These are phyloP conservation scores for Phataginus tetradactyla DNA, from an alignment of 2,797 vertebrate genomes.

Conservation along the genomic window DNA sequence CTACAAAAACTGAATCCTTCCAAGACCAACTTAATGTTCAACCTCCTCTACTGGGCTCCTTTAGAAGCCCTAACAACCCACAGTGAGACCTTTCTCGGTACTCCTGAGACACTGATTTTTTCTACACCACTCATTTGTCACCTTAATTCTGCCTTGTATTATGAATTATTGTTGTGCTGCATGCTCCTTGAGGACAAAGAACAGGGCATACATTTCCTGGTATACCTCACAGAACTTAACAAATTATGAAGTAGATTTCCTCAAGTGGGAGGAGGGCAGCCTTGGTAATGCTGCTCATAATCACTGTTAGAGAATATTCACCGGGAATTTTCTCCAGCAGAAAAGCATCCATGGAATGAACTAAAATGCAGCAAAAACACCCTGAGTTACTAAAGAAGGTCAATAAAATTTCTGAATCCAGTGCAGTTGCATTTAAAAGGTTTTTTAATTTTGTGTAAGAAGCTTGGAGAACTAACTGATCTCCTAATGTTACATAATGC, in stretches of 20 bases:
- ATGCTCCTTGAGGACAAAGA: neutral
- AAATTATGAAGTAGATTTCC: neutral
- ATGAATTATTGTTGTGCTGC: neutral
- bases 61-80: neutral
- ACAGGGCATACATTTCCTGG: neutral
- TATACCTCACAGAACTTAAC: neutral
- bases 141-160: neutral
- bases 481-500: neutral
- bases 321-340: neutral
- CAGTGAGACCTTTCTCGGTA: neutral
- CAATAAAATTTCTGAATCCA: constrained; percentile 4
- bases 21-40: constrained; percentile 22
- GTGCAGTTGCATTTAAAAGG: neutral
- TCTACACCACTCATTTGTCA: neutral
- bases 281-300: neutral
- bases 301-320: neutral
- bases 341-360: neutral
- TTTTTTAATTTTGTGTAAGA: neutral
- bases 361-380: constrained; percentile 3
- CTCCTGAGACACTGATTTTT: neutral
- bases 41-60: neutral
- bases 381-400: neutral
- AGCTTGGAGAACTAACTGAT: neutral
- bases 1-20: neutral
- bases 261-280: neutral